phyloP scores from a whole-genome alignment of 1,140 invertebrate genomes.

The Drosophila auraria region DNA sequence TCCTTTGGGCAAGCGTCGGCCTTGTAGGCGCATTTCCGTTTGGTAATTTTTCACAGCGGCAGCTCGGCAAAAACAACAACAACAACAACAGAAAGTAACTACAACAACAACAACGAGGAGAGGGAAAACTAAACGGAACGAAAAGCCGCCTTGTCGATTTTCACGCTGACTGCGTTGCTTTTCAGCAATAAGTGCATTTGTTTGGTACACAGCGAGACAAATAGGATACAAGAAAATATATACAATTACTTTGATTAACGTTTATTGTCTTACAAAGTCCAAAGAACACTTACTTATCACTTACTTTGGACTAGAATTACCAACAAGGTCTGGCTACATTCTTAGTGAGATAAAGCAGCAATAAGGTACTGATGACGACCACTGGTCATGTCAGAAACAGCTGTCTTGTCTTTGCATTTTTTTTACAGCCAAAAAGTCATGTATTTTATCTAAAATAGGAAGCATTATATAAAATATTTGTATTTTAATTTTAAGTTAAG shows the following conservation, averaged over 20 bases:
- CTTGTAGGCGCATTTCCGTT: conserved; percentile 81
- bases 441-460: no score
- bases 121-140: conserved; percentile 58
- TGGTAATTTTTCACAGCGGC: conserved; percentile 73
- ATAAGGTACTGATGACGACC: no score
- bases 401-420: no score
- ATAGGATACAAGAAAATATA: background rate
- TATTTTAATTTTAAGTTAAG: background rate
- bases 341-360: no score
- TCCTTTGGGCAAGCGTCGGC: conserved; percentile 44
- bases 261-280: background rate
- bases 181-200: conserved; percentile 66
- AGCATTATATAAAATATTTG: no score
- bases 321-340: background rate
- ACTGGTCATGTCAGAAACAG: no score
- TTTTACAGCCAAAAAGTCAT: no score
- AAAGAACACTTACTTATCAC: background rate
- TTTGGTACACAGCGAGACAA: conserved; percentile 30
- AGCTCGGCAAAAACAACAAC: conserved; percentile 20
- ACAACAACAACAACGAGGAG: conserved; percentile 17
- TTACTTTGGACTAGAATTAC: background rate
- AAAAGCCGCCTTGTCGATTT: conserved; percentile 70
- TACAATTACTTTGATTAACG: background rate
- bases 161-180: conserved; percentile 63
- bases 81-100: conserved; percentile 37